Conservation (phyloP, 2,797 vertebrate genomes). For the Leptoclinus maculatus region DNA sequence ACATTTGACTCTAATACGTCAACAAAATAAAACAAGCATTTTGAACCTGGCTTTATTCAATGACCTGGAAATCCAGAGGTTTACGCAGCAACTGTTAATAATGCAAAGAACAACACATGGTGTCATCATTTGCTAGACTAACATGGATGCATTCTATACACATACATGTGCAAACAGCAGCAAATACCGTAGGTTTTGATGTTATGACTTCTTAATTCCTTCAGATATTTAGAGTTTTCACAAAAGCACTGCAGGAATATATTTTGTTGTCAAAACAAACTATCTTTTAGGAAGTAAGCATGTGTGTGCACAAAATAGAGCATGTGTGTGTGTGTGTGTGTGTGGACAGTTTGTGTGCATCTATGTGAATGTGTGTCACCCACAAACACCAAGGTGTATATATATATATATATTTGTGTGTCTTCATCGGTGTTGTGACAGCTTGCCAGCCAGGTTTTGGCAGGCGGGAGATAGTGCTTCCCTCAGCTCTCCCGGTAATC, state of each 20-base stretch:
- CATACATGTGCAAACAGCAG: background rate
- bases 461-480: slow-evolving; percentile 76
- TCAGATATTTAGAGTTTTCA: slow-evolving; percentile 20
- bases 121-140: background rate
- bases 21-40: too few relatives aligned
- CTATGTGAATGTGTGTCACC: slow-evolving; percentile 43
- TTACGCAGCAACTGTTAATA: background rate
- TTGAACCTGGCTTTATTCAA: too few relatives aligned
- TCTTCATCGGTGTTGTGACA: slow-evolving; percentile 80
- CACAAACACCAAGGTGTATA: slow-evolving; percentile 68
- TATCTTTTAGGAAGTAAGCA: background rate
- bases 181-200: background rate
- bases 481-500: slow-evolving; percentile 78
- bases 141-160: background rate
- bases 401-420: slow-evolving; percentile 32
- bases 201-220: slow-evolving; percentile 13
- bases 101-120: background rate
- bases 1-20: background rate
- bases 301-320: background rate
- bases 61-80: background rate
- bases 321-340: background rate
- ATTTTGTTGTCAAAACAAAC: slow-evolving; percentile 34
- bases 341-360: slow-evolving; percentile 19
- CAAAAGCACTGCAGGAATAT: slow-evolving; percentile 16
- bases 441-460: slow-evolving; percentile 75